phyloP scores from a whole-genome alignment of 2,888 invertebrate genomes.

The Melieria crassipennis region DNA sequence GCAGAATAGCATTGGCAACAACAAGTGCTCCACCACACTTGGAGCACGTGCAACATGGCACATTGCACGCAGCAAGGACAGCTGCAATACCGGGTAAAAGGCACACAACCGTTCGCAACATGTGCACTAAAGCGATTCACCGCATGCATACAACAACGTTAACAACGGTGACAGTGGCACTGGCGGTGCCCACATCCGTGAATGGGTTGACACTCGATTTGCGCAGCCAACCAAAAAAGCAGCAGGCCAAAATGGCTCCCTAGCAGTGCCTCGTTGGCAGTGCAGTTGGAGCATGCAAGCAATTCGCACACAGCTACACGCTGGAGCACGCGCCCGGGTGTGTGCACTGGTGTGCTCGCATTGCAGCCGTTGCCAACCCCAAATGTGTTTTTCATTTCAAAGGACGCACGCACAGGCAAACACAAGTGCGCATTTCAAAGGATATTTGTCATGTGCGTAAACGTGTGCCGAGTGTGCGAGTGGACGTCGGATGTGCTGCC shows the following conservation, averaged over 20 bases:
- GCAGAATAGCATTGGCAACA: neutral
- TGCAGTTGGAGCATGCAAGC: slow-evolving; percentile 11
- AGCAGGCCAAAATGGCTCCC: slow-evolving; percentile 57
- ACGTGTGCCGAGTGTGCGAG: too few relatives aligned
- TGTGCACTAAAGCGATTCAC: too few relatives aligned
- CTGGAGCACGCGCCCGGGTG: neutral
- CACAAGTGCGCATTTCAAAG: slow-evolving; percentile 6
- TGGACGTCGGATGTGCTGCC: too few relatives aligned
- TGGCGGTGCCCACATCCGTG: neutral
- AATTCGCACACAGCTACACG: neutral
- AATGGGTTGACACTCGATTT: slow-evolving; percentile 41
- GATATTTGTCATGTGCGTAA: slow-evolving; percentile 11
- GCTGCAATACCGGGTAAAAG: too few relatives aligned
- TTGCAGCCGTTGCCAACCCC: slow-evolving; percentile 31
- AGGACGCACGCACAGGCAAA: slow-evolving; percentile 22
- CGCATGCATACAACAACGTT: slow-evolving; percentile 3
- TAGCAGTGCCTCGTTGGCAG: slow-evolving; percentile 38
- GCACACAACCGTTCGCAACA: too few relatives aligned
- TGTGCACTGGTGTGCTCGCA: neutral
- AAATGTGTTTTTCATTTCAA: slow-evolving; percentile 36
- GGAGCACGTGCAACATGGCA: neutral
- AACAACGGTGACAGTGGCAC: slow-evolving; percentile 11
- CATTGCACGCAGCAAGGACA: neutral
- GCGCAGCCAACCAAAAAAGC: slow-evolving; percentile 52
- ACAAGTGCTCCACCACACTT: neutral